Evolutionary conservation across 1,140 invertebrate species (phyloP).

Genomic region (Lysiphlebus fabarum): DNA sequence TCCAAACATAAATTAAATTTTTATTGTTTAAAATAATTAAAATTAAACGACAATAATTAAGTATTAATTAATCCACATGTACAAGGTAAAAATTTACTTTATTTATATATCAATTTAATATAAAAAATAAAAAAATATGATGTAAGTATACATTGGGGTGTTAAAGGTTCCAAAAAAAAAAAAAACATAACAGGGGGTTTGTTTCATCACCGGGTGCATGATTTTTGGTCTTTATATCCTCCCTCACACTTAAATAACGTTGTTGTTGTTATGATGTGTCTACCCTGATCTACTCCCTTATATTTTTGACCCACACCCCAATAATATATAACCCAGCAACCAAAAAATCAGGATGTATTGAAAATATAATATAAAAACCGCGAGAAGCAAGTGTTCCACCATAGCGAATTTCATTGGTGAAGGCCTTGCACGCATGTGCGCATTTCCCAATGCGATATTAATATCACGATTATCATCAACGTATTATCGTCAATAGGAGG

Average conservation of each 20-base stretch:
- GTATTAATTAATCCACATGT: no score
- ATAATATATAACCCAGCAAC: conserved; percentile 13
- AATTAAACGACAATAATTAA: no score
- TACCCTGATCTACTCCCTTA: no score
- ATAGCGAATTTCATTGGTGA: conserved; percentile 47
- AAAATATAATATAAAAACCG: conserved; percentile 38
- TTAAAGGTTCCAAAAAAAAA: neutral
- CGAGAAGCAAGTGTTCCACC: conserved; percentile 51
- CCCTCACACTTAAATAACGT: neutral
- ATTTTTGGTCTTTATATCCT: neutral
- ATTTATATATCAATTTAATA: neutral
- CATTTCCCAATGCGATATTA: conserved; percentile 57
- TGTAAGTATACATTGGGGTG: neutral
- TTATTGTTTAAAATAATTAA: no score
- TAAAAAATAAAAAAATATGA: neutral
- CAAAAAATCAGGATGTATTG: conserved; percentile 50
- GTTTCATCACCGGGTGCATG: no score
- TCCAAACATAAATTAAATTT: no score
- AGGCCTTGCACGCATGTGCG: conserved; percentile 53
- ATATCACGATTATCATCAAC: conserved; percentile 58
- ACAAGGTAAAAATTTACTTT: no score
- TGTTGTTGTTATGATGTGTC: no score
- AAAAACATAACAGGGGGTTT: neutral
- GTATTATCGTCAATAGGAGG: conserved; percentile 43
- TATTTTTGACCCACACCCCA: neutral